A percentile compares a stretch with the other conserved stretches of the same genome.
These are phyloP conservation scores for Montipora capitata DNA, from an alignment of 92 coral and sea anemone species.

Conservation along the genomic window DNA sequence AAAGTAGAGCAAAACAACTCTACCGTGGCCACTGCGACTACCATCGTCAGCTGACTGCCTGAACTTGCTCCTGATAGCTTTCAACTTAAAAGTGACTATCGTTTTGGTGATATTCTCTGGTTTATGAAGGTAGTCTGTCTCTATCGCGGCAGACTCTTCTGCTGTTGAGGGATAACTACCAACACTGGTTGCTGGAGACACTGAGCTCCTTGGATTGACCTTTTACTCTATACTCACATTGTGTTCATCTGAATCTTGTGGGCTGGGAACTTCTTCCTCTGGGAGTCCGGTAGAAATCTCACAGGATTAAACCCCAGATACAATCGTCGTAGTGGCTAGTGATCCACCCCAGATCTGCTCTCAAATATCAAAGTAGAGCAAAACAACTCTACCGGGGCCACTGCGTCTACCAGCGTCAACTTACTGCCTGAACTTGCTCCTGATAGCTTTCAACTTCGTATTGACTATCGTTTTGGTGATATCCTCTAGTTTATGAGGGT, in stretches of 20 bases:
- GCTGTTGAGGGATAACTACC: no score
- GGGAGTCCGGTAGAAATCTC: background rate
- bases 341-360: slow-evolving; percentile 84
- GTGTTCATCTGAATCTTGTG: no score
- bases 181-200: background rate
- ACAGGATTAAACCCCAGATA: slow-evolving; percentile 61
- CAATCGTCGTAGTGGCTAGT: slow-evolving; percentile 58
- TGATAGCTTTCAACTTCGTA: background rate
- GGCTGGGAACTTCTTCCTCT: background rate
- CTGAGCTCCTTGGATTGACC: no score
- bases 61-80: background rate
- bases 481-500: slow-evolving; percentile 17
- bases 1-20: no score
- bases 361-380: background rate
- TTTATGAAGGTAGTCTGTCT: slow-evolving; percentile 51
- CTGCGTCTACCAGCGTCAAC: background rate
- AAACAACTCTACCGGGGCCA: no score
- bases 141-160: background rate
- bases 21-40: no score
- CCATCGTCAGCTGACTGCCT: slow-evolving; percentile 20
- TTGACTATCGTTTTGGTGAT: background rate
- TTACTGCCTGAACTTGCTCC: slow-evolving; percentile 1
- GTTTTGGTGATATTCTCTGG: no score
- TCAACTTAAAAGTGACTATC: background rate
- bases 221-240: no score